Conservation (phyloP, 2,888 invertebrate genomes). For the Pollenia griseotomentosa region DNA sequence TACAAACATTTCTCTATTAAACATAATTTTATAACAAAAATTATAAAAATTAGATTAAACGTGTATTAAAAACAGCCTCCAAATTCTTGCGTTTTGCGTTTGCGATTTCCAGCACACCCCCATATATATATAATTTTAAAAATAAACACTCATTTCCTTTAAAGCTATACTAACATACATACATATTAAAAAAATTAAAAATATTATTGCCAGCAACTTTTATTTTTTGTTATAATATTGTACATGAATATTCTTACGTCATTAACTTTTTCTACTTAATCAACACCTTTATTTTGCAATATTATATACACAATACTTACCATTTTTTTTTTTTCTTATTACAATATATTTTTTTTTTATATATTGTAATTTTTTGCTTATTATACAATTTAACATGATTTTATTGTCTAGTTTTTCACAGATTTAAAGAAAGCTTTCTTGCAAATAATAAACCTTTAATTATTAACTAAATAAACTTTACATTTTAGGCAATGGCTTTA, state of each 20-base stretch:
- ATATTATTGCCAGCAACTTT: too few species aligned
- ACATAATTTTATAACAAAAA: too few species aligned
- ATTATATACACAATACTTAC: neutral
- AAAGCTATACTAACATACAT: too few species aligned
- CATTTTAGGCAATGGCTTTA: constrained; percentile 89
- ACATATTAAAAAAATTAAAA: too few species aligned
- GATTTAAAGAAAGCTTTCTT: neutral
- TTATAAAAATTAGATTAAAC: too few species aligned
- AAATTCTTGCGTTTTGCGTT: too few species aligned
- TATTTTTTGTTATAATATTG: too few species aligned
- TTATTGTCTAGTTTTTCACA: constrained; percentile 12
- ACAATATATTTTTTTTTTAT: neutral
- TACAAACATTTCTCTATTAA: too few species aligned
- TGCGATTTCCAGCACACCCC: too few species aligned
- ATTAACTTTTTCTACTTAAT: neutral
- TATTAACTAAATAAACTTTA: neutral
- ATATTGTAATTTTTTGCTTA: neutral
- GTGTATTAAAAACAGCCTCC: too few species aligned
- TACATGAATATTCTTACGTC: neutral
- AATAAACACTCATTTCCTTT: too few species aligned
- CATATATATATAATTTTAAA: too few species aligned
- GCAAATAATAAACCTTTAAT: neutral
- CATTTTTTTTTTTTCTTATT: neutral
- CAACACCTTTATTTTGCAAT: constrained; percentile 6
- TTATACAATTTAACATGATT: constrained; percentile 8